Conservation (phyloP, 2,797 vertebrate genomes). For the Kryptopterus vitreolus region DNA sequence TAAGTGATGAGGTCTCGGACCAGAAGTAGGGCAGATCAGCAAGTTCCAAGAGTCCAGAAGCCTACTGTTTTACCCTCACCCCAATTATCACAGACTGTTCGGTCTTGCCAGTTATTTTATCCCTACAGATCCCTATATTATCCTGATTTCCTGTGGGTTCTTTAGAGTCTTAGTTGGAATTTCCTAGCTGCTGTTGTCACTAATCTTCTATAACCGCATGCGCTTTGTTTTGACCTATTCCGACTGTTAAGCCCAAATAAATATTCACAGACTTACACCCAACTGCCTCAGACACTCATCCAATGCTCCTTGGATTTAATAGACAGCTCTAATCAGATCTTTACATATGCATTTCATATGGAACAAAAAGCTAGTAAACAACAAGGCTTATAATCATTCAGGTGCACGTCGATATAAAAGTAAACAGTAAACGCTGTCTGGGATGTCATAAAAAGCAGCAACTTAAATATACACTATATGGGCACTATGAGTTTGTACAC, state of each 20-base stretch:
- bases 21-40: no score
- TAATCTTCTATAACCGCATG: background rate
- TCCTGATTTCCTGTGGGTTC: background rate
- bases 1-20: no score
- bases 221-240: slow-evolving; percentile 9
- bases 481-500: no score
- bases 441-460: no score
- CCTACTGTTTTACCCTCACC: background rate
- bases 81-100: background rate
- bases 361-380: background rate
- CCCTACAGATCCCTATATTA: background rate
- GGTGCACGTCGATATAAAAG: background rate
- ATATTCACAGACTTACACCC: background rate
- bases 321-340: background rate
- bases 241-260: slow-evolving; percentile 7
- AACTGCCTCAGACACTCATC: background rate
- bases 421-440: no score
- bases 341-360: background rate
- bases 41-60: no score
- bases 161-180: background rate
- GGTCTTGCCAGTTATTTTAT: background rate
- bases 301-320: background rate
- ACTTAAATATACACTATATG: no score
- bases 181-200: background rate
- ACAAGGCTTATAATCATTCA: background rate